phyloP scores from a whole-genome alignment of 2,888 invertebrate genomes.

The Atrina japonica region DNA sequence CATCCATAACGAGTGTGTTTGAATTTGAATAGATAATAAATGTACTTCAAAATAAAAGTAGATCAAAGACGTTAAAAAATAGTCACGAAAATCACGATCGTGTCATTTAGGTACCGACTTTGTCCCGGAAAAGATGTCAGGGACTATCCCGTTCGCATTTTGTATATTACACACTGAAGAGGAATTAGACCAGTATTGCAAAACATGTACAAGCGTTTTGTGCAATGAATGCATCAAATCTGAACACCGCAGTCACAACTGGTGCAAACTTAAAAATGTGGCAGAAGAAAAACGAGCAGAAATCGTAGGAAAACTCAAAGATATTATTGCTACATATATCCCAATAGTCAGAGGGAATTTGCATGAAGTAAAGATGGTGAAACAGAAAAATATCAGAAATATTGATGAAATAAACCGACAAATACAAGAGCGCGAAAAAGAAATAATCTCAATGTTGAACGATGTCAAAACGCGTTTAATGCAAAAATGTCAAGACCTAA shows the following conservation, averaged over 20 bases:
- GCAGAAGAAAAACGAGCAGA: neutral
- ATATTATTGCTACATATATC: conserved; percentile 7
- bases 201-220: conserved; percentile 2
- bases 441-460: conserved; percentile 7
- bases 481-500: too few relatives aligned
- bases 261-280: conserved; percentile 18
- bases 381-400: neutral
- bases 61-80: too few relatives aligned
- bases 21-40: too few relatives aligned
- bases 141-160: neutral
- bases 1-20: too few relatives aligned
- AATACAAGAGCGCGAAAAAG: conserved; percentile 9
- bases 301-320: conserved; percentile 6
- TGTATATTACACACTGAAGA: conserved; percentile 15
- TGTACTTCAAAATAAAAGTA: too few relatives aligned
- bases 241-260: conserved; percentile 14
- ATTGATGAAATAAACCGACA: neutral
- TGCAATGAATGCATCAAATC: conserved; percentile 18
- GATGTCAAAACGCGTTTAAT: neutral
- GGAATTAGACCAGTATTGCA: conserved; percentile 18
- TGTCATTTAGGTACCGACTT: too few relatives aligned
- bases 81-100: too few relatives aligned
- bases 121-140: too few relatives aligned
- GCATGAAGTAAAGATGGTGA: neutral
- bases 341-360: neutral